Evolutionary conservation across 2,797 vertebrate genomes (phyloP).

Genomic region (Australoheros facetus): DNA sequence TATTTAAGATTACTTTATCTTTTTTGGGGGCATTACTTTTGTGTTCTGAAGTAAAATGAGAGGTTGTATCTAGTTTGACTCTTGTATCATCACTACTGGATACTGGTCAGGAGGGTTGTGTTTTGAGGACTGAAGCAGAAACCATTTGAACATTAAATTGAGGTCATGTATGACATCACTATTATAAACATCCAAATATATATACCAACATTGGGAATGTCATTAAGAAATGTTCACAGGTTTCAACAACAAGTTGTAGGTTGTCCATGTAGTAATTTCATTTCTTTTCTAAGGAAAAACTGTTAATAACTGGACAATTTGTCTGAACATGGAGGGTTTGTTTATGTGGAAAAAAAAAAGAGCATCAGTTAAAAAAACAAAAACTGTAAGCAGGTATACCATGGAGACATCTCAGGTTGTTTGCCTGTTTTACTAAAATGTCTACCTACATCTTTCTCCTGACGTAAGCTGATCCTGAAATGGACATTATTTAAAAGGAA

Average conservation of each 20-base stretch:
- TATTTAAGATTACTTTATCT: constrained; percentile 28
- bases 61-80: constrained; percentile 58
- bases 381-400: constrained; percentile 16
- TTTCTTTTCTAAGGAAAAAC: constrained; percentile 41
- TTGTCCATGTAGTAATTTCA: constrained; percentile 48
- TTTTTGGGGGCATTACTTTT: constrained; percentile 40
- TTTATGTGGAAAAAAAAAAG: constrained; percentile 43
- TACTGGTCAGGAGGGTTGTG: constrained; percentile 27
- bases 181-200: constrained; percentile 14
- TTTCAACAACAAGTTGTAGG: constrained; percentile 44
- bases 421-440: constrained; percentile 41
- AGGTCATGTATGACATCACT: constrained; percentile 21
- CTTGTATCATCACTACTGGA: constrained; percentile 46
- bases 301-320: constrained; percentile 35
- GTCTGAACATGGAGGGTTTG: constrained; percentile 13
- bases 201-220: constrained; percentile 1
- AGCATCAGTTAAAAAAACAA: background rate
- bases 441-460: constrained; percentile 37
- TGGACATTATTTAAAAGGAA: constrained; percentile 24
- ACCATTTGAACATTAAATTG: constrained; percentile 18
- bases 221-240: constrained; percentile 16
- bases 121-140: constrained; percentile 25
- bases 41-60: constrained; percentile 62
- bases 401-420: constrained; percentile 59
- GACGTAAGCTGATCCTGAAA: constrained; percentile 34